These are phyloP conservation scores for Enteromius unitaeniatus DNA, from an alignment of 2,797 vertebrate species.

Conservation along the genomic window DNA sequence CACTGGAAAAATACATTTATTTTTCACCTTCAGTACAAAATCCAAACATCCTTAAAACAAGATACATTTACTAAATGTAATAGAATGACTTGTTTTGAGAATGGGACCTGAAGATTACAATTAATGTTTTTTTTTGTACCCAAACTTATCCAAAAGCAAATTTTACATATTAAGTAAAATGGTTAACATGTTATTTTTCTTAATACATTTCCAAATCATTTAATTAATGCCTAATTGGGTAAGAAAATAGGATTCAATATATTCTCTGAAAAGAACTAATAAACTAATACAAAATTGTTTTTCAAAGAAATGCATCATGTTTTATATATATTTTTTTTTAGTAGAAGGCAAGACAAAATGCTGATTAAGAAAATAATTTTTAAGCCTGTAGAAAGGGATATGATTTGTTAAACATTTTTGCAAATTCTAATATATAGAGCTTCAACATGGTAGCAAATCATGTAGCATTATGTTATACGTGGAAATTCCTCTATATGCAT, in stretches of 20 bases:
- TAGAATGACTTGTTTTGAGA: neutral
- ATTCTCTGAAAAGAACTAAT: neutral
- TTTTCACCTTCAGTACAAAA: neutral
- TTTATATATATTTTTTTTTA: neutral
- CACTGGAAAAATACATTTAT: no score
- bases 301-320: neutral
- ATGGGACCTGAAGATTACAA: neutral
- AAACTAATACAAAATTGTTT: neutral
- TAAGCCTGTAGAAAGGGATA: neutral
- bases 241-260: neutral
- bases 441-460: conserved; percentile 42
- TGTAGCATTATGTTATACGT: conserved; percentile 30
- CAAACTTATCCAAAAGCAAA: neutral
- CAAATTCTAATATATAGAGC: conserved; percentile 21
- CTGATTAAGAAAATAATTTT: neutral
- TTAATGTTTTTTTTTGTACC: neutral
- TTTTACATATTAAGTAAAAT: neutral
- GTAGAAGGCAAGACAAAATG: neutral
- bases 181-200: neutral
- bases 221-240: neutral
- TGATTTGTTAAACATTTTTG: neutral
- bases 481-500: conserved; percentile 9
- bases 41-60: neutral
- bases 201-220: neutral
- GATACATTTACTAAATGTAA: neutral